Percentiles rank a stretch among this genome's conserved stretches.
Evolutionary conservation across 2,113 vertebrate genomes (phyloP).

Genomic region (Engystomops pustulosus): DNA sequence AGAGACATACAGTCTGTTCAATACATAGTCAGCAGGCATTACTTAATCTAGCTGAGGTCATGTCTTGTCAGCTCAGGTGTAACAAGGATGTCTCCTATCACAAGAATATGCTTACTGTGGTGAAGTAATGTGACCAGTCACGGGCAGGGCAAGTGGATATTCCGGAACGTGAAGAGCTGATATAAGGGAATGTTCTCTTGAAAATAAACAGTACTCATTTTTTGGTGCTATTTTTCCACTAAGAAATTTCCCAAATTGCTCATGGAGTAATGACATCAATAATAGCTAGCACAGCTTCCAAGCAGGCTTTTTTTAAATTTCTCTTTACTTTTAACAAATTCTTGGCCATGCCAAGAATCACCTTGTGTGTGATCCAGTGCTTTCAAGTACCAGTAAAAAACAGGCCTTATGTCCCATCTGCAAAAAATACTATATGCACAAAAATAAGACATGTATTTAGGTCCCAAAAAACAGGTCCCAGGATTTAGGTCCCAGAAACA

Average conservation of each 20-base stretch:
- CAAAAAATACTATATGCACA: too few relatives aligned
- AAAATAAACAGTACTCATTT: background rate
- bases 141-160: conserved; percentile 7
- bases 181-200: background rate
- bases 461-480: too few relatives aligned
- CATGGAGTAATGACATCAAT: conserved; percentile 12
- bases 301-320: background rate
- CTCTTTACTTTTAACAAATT: background rate
- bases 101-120: background rate
- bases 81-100: conserved; percentile 26
- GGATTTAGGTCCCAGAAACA: too few relatives aligned
- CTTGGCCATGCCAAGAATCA: too few relatives aligned
- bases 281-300: background rate
- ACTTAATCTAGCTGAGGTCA: conserved; percentile 46
- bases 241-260: conserved; percentile 21
- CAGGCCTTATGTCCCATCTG: too few relatives aligned
- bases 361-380: too few relatives aligned
- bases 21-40: conserved; percentile 25
- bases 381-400: too few relatives aligned
- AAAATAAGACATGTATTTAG: too few relatives aligned
- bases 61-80: conserved; percentile 47
- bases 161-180: background rate
- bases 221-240: too few relatives aligned
- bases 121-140: conserved; percentile 43
- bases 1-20: conserved; percentile 18